phyloP scores from a whole-genome alignment of 2,888 invertebrate genomes.

The Macaria notata region DNA sequence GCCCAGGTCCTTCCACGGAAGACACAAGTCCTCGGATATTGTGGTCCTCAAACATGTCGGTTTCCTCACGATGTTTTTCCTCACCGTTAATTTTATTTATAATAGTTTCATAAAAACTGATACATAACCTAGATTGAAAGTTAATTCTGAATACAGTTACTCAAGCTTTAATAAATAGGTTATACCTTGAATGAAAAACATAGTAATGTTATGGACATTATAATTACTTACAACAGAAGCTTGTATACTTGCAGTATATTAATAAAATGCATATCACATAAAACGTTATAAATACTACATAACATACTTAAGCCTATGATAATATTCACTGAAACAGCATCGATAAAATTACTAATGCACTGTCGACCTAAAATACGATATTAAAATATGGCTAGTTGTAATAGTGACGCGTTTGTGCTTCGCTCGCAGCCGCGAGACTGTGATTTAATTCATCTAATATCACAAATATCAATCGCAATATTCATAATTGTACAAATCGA shows the following conservation, averaged over 20 bases:
- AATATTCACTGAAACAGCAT: constrained; percentile 72
- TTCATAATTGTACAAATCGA: constrained; percentile 35
- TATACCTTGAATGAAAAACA: constrained; percentile 15
- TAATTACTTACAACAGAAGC: constrained; percentile 81
- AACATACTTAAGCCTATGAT: constrained; percentile 77
- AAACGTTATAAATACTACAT: constrained; percentile 80
- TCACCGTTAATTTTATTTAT: too few species aligned
- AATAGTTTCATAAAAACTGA: too few species aligned
- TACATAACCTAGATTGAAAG: too few species aligned
- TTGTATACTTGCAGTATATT: constrained; percentile 81
- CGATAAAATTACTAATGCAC: constrained; percentile 51
- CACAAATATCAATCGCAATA: constrained; percentile 73
- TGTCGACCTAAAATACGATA: constrained; percentile 56
- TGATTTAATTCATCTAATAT: constrained; percentile 66
- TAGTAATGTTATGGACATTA: constrained; percentile 51
- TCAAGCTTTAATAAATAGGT: not conserved
- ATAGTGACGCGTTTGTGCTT: constrained; percentile 68
- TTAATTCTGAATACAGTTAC: too few species aligned
- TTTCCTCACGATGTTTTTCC: too few species aligned
- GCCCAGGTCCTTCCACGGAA: too few species aligned
- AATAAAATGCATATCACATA: constrained; percentile 82
- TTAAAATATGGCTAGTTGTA: constrained; percentile 74
- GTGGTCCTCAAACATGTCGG: too few species aligned
- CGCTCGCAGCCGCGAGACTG: constrained; percentile 37
- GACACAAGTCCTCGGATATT: too few species aligned